Evolutionary conservation across 2,113 vertebrate genomes (phyloP), one percentile per base, ranked within the genome.

Genomic region (Herpailurus yagouaroundi): DNA sequence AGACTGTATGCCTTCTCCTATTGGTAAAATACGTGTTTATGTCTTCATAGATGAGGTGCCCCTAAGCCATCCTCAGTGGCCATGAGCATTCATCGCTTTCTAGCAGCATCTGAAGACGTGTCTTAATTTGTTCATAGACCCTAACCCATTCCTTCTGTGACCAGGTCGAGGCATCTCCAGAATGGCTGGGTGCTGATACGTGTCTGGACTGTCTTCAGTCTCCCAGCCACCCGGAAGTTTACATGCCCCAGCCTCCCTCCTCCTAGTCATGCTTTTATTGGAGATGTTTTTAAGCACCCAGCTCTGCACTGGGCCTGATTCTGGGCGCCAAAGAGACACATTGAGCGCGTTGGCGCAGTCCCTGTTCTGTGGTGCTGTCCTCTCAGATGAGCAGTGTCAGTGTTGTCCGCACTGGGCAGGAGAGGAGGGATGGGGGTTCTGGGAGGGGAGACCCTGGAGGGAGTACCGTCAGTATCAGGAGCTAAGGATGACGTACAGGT

Each of bases 251-350:
- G 2, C 2, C 15, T 27, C 18, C 25, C 27, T 83, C 25, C 80
- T 89, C 11, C 68, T 52, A 31, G 1, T 85, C 16, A n/a, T 76
- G 13, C 93, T 77, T 94, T 93, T 66, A n/a, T 29, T 50, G 77
- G 82, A 84, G 79, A 71, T 97, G 55, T 38, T 95, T 90, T 74
- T 94, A 80, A 95, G 45, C 13, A 52, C 41, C 41, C 74, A 41
- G 45, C 23, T 69, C 18, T 91, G 48, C 95, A 5, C 31, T 63
- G 48, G 13, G 8, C 82, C 79, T 41, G 31, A 86, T 31, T 14
- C 45, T 79, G 36, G 23, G 27, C 1, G 6, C 41, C 4, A 27
- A 16, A 48, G 74, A 77, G 74, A 31, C 8, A 4, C 41, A 48
- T 41, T 7, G 60, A 91, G 63, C 71, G 73, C 33, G 85, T 36